Base-by-base conservation (phyloP, 2,797 vertebrate species). In the Hylomyscus alleni region DNA sequence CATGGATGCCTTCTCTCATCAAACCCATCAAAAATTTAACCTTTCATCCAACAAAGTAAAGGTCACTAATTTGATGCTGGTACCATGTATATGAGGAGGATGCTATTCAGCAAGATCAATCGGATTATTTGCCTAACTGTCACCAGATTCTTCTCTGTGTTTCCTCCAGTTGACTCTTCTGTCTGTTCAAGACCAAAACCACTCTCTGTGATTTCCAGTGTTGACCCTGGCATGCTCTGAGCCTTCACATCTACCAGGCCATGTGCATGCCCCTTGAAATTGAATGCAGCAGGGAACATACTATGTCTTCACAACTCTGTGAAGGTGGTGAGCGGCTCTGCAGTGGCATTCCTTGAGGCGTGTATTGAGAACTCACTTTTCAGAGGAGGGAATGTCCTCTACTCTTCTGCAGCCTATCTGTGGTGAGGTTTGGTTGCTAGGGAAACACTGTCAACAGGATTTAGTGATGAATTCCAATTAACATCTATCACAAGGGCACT, bases 101-200 rank as follows among this genome's bases (percentile, higher is more conserved):
- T 13, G 37, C 17, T 72, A 37, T 37, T 67, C 34, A 90, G 52
- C 19, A 91, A 89, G 92, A 86, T 56, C 92, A 29, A 20, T 37
- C 31, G 40, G 56, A 65, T 22, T 67, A 34, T 15, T 34, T 29
- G 75, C 29, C 52, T 77, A 50, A 50, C 22, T 40, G 31, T 77
- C 67, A 6, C 44, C 20, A n/a, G 44, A 17, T 54, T 92, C 50
- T 29, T 67, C 4, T 17, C 58, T 77, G 6, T 58, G n/a, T 17
- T 24, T 77, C 44, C 1, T 91, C 37, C 54, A 29, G 4, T 17
- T 86, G 60, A 50, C 65, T 90, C 54, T 82, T 62, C 56, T 20
- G 34, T 91, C 80, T 89, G 29, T 85, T 96, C 77, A 72, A 89
- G 95, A 93, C 72, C 19, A 40, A 86, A 22, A 52, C 34, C 86